Evolutionary conservation across 2,113 vertebrate genomes (phyloP).

Genomic region (Caretta caretta): DNA sequence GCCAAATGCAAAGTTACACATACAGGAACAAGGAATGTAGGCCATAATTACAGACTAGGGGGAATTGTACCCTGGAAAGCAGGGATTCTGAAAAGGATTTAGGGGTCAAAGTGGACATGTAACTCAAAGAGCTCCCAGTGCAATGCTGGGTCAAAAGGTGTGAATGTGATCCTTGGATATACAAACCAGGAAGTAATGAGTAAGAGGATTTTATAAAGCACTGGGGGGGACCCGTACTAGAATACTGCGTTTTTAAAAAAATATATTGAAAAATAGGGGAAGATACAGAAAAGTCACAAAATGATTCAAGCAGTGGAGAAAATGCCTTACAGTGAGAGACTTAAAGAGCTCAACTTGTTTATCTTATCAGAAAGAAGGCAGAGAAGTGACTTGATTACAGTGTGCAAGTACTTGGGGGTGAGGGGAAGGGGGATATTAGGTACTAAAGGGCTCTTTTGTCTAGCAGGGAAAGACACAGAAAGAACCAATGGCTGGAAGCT

Average conservation of each 20-base stretch:
- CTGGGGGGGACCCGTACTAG: no score
- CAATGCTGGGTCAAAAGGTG: background rate
- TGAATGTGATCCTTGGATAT: background rate
- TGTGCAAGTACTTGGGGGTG: accelerated
- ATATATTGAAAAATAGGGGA: background rate
- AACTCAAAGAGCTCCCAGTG: background rate
- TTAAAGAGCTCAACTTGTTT: background rate
- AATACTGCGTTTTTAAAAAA: background rate
- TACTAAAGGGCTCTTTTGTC: background rate
- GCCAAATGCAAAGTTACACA: background rate
- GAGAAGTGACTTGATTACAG: accelerated
- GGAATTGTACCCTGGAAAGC: background rate
- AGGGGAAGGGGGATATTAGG: background rate
- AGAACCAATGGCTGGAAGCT: background rate
- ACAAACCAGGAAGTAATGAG: background rate
- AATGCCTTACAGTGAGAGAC: accelerated
- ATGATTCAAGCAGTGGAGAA: background rate
- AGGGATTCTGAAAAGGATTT: background rate
- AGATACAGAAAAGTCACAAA: background rate
- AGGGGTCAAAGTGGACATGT: background rate
- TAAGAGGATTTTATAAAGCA: background rate
- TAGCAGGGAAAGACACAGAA: background rate
- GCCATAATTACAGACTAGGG: background rate
- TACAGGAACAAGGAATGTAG: accelerated
- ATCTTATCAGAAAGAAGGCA: background rate